Conservation (phyloP, 2,888 invertebrate species). For the Leptopilina myrica region DNA sequence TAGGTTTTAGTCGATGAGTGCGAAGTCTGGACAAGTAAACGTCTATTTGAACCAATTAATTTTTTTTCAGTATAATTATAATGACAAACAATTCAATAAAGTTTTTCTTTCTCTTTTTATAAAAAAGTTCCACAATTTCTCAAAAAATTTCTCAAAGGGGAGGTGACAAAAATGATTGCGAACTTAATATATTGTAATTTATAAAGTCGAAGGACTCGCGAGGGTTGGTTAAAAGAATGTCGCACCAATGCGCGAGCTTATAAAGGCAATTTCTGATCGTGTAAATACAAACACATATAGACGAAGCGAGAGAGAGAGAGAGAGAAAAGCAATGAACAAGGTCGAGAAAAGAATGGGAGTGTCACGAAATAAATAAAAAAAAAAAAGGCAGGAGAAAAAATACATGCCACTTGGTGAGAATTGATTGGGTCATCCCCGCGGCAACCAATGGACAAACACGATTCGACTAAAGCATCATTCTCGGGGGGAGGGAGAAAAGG, state of each 20-base stretch:
- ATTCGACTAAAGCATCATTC: constrained; percentile 46
- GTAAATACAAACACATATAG: not conserved
- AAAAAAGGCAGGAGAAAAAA: constrained; percentile 15
- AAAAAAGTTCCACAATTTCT: not conserved
- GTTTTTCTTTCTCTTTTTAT: not conserved
- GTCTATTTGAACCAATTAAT: too few relatives aligned
- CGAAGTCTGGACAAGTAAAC: too few relatives aligned
- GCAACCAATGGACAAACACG: constrained; percentile 74
- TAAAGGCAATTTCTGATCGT: constrained; percentile 24
- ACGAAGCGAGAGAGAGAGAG: too few relatives aligned
- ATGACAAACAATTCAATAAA: too few relatives aligned
- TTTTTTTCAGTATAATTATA: too few relatives aligned
- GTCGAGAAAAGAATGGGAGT: constrained; percentile 37
- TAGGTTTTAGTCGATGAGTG: too few relatives aligned
- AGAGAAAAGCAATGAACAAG: not conserved
- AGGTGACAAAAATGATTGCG: too few relatives aligned
- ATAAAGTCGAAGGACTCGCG: not conserved
- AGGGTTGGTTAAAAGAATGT: not conserved
- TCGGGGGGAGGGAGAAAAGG: not conserved
- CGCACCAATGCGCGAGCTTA: constrained; percentile 14
- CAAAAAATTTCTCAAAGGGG: not conserved
- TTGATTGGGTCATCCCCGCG: constrained; percentile 75
- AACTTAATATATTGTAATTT: not conserved
- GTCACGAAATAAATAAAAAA: constrained; percentile 31
- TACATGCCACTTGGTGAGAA: constrained; percentile 52